Evolutionary conservation across 2,888 invertebrate genomes (phyloP).

Genomic region (Eupithecia pulchellata): DNA sequence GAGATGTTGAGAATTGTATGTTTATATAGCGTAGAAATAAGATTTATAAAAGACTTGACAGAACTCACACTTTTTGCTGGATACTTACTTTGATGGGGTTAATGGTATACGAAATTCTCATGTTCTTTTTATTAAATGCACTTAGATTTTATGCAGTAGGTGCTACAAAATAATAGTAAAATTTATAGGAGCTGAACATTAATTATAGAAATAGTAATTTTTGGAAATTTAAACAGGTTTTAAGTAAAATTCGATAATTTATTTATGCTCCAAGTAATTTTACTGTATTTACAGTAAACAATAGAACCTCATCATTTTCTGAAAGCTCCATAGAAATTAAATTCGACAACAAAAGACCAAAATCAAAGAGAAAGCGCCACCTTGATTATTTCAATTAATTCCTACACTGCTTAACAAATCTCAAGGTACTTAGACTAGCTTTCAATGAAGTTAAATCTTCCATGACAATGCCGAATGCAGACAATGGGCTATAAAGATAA

Average conservation of each 20-base stretch:
- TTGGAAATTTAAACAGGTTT: too few relatives aligned
- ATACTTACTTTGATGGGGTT: too few relatives aligned
- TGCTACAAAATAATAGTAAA: too few relatives aligned
- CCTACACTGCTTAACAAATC: slow-evolving; percentile 6
- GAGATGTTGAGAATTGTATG: not conserved
- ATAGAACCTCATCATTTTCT: not conserved
- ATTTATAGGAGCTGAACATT: too few relatives aligned
- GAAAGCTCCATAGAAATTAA: not conserved
- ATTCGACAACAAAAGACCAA: not conserved
- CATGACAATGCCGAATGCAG: slow-evolving; percentile 29
- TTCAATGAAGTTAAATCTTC: slow-evolving; percentile 31
- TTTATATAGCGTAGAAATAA: not conserved
- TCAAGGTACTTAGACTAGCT: slow-evolving; percentile 15
- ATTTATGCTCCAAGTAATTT: not conserved
- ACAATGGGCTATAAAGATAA: slow-evolving; percentile 34
- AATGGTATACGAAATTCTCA: too few relatives aligned
- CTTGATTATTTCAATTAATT: slow-evolving; percentile 14
- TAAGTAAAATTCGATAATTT: not conserved
- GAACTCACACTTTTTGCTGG: not conserved
- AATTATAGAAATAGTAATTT: too few relatives aligned
- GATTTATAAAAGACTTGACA: not conserved
- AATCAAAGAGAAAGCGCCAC: not conserved
- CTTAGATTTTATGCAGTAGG: too few relatives aligned
- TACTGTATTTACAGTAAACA: not conserved
- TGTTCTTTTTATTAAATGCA: too few relatives aligned